Conservation (phyloP, 2,888 invertebrate genomes). For the Saturnia pavonia region DNA sequence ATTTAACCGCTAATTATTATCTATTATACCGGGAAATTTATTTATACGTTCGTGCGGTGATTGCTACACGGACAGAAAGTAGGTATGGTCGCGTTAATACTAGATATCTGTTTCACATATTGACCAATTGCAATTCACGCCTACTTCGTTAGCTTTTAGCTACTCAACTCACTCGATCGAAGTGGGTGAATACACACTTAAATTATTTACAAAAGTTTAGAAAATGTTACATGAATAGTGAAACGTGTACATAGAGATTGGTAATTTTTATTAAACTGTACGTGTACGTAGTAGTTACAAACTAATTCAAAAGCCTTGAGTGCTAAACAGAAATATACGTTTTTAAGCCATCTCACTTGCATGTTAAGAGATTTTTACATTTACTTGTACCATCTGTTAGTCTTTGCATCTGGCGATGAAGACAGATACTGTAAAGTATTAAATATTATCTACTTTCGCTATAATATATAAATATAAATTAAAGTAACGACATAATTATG, state of each 20-base stretch:
- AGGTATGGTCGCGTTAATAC: slow-evolving; percentile 5
- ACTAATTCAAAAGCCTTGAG: no score
- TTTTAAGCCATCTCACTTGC: no score
- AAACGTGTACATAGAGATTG: slow-evolving; percentile 23
- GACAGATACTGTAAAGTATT: not conserved
- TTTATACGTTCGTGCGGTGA: slow-evolving; percentile 9
- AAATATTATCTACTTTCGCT: not conserved
- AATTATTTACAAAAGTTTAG: slow-evolving; percentile 19
- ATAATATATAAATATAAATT: not conserved
- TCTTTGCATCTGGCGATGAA: not conserved
- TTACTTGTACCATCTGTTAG: not conserved
- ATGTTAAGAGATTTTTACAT: not conserved
- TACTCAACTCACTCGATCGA: slow-evolving; percentile 18
- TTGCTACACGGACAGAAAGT: slow-evolving; percentile 7
- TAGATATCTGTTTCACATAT: slow-evolving; percentile 19
- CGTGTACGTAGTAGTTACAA: no score
- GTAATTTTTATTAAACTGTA: slow-evolving; percentile 28
- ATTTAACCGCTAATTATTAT: not conserved
- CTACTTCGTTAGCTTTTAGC: slow-evolving; percentile 16
- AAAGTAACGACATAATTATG: not conserved
- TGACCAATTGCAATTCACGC: slow-evolving; percentile 19
- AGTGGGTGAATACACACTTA: slow-evolving; percentile 14
- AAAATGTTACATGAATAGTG: slow-evolving; percentile 27
- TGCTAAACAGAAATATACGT: no score
- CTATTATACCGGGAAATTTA: not conserved